Evolutionary conservation across 2,888 invertebrate genomes (phyloP).

Genomic region (Stenurella melanura): DNA sequence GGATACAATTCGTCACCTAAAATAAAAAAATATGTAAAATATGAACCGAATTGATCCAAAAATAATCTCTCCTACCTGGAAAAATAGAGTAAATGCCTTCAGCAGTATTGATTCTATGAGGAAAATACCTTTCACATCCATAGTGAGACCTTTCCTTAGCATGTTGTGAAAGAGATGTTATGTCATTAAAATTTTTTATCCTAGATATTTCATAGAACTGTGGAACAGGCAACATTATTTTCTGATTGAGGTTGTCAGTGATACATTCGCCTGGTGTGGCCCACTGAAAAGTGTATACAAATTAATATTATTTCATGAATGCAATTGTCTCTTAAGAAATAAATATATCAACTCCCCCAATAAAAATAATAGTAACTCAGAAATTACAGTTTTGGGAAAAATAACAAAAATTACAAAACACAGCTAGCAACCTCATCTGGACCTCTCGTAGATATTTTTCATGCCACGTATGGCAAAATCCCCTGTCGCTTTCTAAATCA

Average conservation of each 20-base stretch:
- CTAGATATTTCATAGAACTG: constrained; percentile 85
- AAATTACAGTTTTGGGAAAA: too few relatives aligned
- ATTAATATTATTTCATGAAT: too few relatives aligned
- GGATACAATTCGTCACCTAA: constrained; percentile 41
- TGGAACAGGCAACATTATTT: constrained; percentile 80
- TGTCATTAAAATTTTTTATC: constrained; percentile 76
- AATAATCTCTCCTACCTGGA: constrained; percentile 57
- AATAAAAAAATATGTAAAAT: constrained; percentile 4
- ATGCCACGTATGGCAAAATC: too few relatives aligned
- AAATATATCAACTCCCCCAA: too few relatives aligned
- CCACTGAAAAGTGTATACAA: constrained; percentile 78
- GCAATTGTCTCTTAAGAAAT: too few relatives aligned
- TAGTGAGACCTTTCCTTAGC: constrained; percentile 76
- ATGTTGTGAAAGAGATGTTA: constrained; percentile 78
- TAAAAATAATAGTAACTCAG: too few relatives aligned
- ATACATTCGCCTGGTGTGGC: constrained; percentile 76
- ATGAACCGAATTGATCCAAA: neutral
- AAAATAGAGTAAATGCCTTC: constrained; percentile 59
- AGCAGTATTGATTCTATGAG: constrained; percentile 64
- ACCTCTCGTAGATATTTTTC: too few relatives aligned
- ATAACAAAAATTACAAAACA: too few relatives aligned
- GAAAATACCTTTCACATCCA: constrained; percentile 74
- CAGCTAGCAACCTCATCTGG: too few relatives aligned
- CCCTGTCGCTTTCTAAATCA: too few relatives aligned
- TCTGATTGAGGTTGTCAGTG: constrained; percentile 69